Percentiles rank a stretch among this genome's conserved stretches.
Conservation (phyloP, 2,797 vertebrate genomes). For the Knipowitschia caucasica region DNA sequence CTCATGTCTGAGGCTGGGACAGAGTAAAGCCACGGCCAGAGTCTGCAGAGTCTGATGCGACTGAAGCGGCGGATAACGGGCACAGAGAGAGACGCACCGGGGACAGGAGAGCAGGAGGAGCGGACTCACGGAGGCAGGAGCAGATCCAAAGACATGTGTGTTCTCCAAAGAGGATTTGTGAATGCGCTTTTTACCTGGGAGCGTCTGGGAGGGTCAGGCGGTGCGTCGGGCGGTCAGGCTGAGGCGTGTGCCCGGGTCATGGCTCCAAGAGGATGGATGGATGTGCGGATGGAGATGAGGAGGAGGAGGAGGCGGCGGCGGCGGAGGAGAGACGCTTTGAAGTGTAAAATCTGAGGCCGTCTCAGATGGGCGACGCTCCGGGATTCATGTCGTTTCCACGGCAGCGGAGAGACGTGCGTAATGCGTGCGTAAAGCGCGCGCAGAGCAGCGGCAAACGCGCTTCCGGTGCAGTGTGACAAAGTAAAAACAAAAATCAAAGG, state of each 20-base stretch:
- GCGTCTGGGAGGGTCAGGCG: neutral
- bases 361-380: too few species aligned
- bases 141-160: too few species aligned
- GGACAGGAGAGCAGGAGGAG: too few species aligned
- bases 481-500: too few species aligned
- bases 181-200: neutral
- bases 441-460: neutral
- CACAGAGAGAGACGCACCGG: too few species aligned
- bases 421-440: neutral
- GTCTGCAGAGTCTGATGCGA: too few species aligned
- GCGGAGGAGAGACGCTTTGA: constrained; percentile 51
- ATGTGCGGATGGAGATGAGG: neutral
- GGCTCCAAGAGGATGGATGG: neutral
- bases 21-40: too few species aligned
- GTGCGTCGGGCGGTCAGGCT: neutral
- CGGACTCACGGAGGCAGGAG: too few species aligned
- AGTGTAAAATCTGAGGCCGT: constrained; percentile 66
- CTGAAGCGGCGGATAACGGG: neutral
- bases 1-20: too few species aligned
- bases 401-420: neutral
- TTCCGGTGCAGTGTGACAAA: neutral
- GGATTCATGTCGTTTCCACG: constrained; percentile 39
- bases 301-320: constrained; percentile 26
- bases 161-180: neutral
- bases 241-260: neutral